These are phyloP conservation scores for Leptobrachium leishanense DNA, from an alignment of 2,113 vertebrate genomes.

Conservation along the genomic window DNA sequence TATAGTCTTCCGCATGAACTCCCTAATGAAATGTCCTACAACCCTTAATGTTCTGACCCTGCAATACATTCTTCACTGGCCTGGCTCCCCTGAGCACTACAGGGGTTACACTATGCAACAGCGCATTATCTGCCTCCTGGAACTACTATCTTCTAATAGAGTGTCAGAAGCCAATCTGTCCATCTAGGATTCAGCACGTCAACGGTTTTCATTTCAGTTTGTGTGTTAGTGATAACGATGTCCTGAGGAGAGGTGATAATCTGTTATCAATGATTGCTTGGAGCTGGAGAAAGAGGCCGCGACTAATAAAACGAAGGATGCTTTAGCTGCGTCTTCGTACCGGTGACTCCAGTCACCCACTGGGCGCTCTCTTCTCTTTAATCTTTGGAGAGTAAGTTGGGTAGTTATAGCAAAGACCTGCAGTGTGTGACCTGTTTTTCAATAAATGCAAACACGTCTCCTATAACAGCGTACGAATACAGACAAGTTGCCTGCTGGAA, in stretches of 20 bases:
- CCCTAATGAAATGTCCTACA: neutral
- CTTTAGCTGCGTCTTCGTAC: slow-evolving; percentile 7
- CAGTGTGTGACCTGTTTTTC: neutral
- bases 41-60: neutral
- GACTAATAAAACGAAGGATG: slow-evolving; percentile 35
- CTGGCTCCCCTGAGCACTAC: neutral
- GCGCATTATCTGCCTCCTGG: slow-evolving; percentile 1
- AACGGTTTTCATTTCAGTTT: slow-evolving; percentile 39
- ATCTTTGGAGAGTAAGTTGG: neutral
- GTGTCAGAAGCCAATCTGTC: slow-evolving; percentile 12
- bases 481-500: too few species aligned
- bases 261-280: slow-evolving; percentile 34
- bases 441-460: neutral
- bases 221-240: slow-evolving; percentile 31
- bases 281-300: slow-evolving; percentile 21
- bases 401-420: neutral
- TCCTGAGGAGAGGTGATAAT: slow-evolving; percentile 43
- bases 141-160: slow-evolving; percentile 15
- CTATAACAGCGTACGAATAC: neutral
- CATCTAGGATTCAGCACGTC: slow-evolving; percentile 33
- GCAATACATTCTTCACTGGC: neutral
- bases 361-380: neutral
- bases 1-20: neutral
- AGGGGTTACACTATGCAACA: neutral
- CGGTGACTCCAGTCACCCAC: slow-evolving; percentile 11